Evolutionary conservation across 2,797 vertebrate species (phyloP).

Genomic region (Arrhamphus sclerolepis): DNA sequence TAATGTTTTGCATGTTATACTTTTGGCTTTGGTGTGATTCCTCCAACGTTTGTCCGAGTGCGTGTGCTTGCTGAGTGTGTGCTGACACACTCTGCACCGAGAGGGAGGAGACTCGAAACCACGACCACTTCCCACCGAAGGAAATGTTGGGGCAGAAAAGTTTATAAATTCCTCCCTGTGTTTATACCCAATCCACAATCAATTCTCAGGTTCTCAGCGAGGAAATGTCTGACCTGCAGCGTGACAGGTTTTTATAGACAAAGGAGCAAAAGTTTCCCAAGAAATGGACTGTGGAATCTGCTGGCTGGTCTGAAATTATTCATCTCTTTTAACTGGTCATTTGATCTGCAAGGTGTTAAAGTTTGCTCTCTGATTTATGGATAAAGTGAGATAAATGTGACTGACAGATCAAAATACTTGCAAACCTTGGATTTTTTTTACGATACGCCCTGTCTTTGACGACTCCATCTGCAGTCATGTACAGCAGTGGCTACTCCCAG

Average conservation of each 20-base stretch:
- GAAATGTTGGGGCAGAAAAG: conserved; percentile 50
- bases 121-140: conserved; percentile 38
- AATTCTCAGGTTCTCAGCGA: conserved; percentile 29
- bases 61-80: not conserved
- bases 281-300: conserved; percentile 18
- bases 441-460: not conserved
- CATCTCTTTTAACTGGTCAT: not conserved
- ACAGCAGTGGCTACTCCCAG: conserved; percentile 74
- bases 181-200: conserved; percentile 53
- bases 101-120: conserved; percentile 49
- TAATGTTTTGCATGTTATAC: no score
- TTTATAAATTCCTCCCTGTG: conserved; percentile 67
- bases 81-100: conserved; percentile 4
- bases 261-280: not conserved
- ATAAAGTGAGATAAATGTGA: conserved; percentile 15
- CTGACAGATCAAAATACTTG: not conserved
- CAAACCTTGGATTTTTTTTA: not conserved
- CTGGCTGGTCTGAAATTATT: conserved; percentile 14
- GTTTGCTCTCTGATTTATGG: not conserved
- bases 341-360: not conserved
- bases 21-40: no score
- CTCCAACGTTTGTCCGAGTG: no score
- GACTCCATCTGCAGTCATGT: conserved; percentile 62
- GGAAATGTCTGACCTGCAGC: conserved; percentile 49
- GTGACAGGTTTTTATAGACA: conserved; percentile 14